phyloP scores from a whole-genome alignment of 2,888 invertebrate genomes.

The Mimumesa dahlbomi region DNA sequence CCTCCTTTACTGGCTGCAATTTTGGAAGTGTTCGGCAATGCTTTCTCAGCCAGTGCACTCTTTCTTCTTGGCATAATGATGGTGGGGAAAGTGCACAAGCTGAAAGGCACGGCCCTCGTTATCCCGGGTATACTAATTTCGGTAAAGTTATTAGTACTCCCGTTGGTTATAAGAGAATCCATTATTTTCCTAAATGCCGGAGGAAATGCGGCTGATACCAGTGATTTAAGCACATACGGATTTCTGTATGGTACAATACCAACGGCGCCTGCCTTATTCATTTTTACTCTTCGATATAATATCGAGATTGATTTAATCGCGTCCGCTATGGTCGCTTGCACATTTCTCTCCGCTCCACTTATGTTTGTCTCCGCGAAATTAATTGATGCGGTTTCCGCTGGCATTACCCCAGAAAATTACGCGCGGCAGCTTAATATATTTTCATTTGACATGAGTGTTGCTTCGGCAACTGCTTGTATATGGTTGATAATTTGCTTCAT shows the following conservation, averaged over 20 bases:
- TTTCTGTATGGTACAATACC: constrained; percentile 98
- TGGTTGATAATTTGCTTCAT: constrained; percentile 89
- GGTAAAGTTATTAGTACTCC: constrained; percentile 93
- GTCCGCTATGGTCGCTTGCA: constrained; percentile 96
- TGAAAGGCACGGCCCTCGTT: constrained; percentile 89
- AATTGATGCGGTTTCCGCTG: constrained; percentile 81
- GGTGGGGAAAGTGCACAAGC: constrained; percentile 92
- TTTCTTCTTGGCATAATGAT: constrained; percentile 95
- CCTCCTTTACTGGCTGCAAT: constrained; percentile 89
- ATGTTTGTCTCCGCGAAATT: constrained; percentile 98
- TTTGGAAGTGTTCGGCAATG: constrained; percentile 90
- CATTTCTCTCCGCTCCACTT: constrained; percentile 95
- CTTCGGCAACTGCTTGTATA: constrained; percentile 88
- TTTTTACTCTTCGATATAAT: constrained; percentile 94
- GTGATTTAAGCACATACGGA: constrained; percentile 93
- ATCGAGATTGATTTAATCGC: constrained; percentile 95
- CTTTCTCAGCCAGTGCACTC: constrained; percentile 95
- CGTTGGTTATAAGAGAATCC: constrained; percentile 92
- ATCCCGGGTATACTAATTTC: constrained; percentile 93
- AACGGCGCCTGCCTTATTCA: constrained; percentile 97
- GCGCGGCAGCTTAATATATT: constrained; percentile 89
- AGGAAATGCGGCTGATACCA: constrained; percentile 86
- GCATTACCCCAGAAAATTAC: constrained; percentile 86
- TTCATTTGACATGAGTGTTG: constrained; percentile 91
- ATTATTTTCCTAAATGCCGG: constrained; percentile 89